Percentiles rank a stretch among this genome's conserved stretches.
Conservation (phyloP, 2,113 vertebrate genomes). For the Hepsetus odoe region DNA sequence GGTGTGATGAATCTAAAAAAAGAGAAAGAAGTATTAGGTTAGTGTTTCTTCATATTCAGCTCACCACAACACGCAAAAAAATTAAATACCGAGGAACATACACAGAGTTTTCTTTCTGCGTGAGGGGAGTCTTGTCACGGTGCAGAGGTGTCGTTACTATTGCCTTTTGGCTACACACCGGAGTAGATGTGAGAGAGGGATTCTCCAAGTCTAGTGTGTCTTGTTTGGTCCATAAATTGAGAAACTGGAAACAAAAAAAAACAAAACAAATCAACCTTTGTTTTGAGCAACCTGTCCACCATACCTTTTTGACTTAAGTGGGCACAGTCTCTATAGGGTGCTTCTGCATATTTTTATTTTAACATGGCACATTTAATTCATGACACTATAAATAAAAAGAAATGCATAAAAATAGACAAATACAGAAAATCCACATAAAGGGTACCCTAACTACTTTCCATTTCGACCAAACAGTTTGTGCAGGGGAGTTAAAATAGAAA, state of each 20-base stretch:
- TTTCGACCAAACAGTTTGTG: too few species aligned
- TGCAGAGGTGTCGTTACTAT: slow-evolving; percentile 92
- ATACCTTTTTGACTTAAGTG: too few species aligned
- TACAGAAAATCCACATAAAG: too few species aligned
- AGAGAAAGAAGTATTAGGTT: not conserved
- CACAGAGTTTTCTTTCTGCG: slow-evolving; percentile 86
- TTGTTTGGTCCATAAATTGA: slow-evolving; percentile 97
- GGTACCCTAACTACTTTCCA: too few species aligned
- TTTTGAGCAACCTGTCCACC: too few species aligned
- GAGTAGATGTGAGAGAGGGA: slow-evolving; percentile 93
- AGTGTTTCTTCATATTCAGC: not conserved
- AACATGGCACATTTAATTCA: too few species aligned
- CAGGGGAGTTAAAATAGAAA: too few species aligned
- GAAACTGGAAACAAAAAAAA: slow-evolving; percentile 78
- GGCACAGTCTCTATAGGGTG: too few species aligned
- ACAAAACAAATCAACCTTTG: not conserved
- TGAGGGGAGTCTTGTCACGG: slow-evolving; percentile 93
- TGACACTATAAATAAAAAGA: too few species aligned
- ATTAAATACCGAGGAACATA: slow-evolving; percentile 67
- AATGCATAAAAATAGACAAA: too few species aligned
- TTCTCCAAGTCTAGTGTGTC: slow-evolving; percentile 92
- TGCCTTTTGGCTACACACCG: slow-evolving; percentile 96
- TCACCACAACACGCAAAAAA: not conserved
- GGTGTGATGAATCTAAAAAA: slow-evolving; percentile 89
- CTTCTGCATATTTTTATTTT: too few species aligned